Base-by-base conservation (phyloP, 1,140 invertebrate genomes). In the Drosophila oshimai region DNA sequence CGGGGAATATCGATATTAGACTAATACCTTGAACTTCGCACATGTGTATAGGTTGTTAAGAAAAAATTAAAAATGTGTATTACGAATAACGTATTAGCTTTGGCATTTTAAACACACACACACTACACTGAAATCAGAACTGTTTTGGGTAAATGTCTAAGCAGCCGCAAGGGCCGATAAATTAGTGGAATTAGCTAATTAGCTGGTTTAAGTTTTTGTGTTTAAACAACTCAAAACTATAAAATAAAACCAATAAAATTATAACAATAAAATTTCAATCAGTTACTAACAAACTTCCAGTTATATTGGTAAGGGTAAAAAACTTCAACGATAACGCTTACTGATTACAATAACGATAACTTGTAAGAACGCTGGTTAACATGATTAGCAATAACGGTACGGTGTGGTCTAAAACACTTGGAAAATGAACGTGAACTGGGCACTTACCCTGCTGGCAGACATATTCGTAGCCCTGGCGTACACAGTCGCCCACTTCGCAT, bases 401-500 rank as follows among this genome's bases (percentile, higher is more conserved):
- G 57, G 47, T 62, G 36, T 72, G 67, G 55, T 46, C 53, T 70
- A 71, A 49, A 62, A 47, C 55, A 55, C 61, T 42, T 7, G 45
- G 22, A 53, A 65, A 28, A 12, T n/a, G 28, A 51, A 33, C 47
- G 57, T 54, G 15, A 51, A 6, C 26, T 54, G 20, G 41, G 47
- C 75, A 94, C 95, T 95, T 94, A 98, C 96, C 96, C 93, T 94
- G 87, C 45, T 87, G 76, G 34, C 97, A 98, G 7, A 95, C 94
- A 91, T 96, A 97, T 79, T 94, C 94, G 57, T 95, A 95, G 64
- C 95, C 94, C 91, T 96, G 94, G 33, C 94, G 93, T 58, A 96
- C 93, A 90, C 96, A 97, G 90, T 95, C 94, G 0, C 96, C 96
- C 49, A 94, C 94, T 50, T 96, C 96, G 91, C 96, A 98, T 44